phyloP scores from a whole-genome alignment of 1,140 invertebrate species.

The Propsilocerus akamusi region DNA sequence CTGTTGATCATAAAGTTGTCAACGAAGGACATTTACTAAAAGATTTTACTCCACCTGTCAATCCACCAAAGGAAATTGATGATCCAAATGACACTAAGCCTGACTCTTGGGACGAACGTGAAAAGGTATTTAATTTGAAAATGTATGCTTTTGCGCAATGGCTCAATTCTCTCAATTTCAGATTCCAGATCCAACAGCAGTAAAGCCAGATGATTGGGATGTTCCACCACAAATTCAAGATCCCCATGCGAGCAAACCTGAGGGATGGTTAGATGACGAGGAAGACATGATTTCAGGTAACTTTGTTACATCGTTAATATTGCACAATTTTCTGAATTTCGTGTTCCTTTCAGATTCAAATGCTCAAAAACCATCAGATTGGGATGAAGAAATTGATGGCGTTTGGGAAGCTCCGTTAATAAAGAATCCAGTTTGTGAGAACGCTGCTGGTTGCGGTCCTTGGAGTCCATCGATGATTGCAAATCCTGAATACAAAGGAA shows the following conservation, averaged over 20 bases:
- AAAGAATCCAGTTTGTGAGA: conserved; percentile 73
- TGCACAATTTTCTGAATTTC: neutral
- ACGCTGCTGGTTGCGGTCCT: conserved; percentile 73
- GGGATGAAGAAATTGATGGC: conserved; percentile 97
- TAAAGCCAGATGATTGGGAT: conserved; percentile 89
- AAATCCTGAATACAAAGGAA: conserved; percentile 84
- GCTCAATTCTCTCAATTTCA: conserved; percentile 10
- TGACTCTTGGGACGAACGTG: conserved; percentile 90
- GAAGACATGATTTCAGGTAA: conserved; percentile 55
- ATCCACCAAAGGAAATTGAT: conserved; percentile 89
- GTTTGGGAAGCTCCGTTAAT: conserved; percentile 90
- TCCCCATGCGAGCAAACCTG: conserved; percentile 69
- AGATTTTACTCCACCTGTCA: conserved; percentile 83
- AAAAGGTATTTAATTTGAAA: conserved; percentile 37
- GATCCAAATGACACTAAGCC: conserved; percentile 85
- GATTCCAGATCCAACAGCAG: conserved; percentile 72
- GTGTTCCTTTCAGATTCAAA: conserved; percentile 42
- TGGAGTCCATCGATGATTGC: conserved; percentile 74
- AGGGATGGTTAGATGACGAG: conserved; percentile 90
- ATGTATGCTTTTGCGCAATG: neutral
- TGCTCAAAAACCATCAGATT: conserved; percentile 78
- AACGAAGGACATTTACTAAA: conserved; percentile 74
- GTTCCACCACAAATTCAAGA: conserved; percentile 81
- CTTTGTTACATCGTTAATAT: conserved; percentile 5
- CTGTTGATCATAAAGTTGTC: conserved; percentile 55